Percentiles rank a stretch among this genome's conserved stretches.
phyloP scores from a whole-genome alignment of 2,888 invertebrate genomes.

The Poecilus cupreus region DNA sequence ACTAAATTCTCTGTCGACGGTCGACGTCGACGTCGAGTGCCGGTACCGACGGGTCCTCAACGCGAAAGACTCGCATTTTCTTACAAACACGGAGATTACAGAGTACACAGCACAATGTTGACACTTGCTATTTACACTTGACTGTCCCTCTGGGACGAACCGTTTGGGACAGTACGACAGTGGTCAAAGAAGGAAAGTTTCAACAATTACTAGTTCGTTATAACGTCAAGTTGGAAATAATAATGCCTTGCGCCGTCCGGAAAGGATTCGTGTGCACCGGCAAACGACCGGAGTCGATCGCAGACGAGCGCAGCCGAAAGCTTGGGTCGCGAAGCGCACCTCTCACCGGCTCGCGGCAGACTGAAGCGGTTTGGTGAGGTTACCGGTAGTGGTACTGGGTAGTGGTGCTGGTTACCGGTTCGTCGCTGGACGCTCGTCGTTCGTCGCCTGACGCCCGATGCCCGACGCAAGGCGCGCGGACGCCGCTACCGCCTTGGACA shows the following conservation, averaged over 20 bases:
- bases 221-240: no score
- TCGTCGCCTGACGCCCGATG: not conserved
- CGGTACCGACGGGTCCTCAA: not conserved
- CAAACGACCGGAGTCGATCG: not conserved
- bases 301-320: not conserved
- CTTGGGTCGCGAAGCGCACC: not conserved
- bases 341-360: conserved; percentile 43
- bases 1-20: conserved; percentile 14
- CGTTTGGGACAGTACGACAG: no score
- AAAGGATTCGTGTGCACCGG: not conserved
- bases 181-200: no score
- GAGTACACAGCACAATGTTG: not conserved
- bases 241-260: not conserved
- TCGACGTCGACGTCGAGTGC: no score
- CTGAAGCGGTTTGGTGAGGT: conserved; percentile 26
- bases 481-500: not conserved
- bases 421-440: not conserved
- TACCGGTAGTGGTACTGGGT: conserved; percentile 6
- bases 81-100: not conserved
- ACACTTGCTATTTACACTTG: no score
- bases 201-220: no score
- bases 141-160: no score
- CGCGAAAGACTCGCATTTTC: not conserved
- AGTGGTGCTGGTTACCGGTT: conserved; percentile 19
- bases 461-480: not conserved